Evolutionary conservation across 2,888 invertebrate species (phyloP), one percentile per base, ranked within the genome.

Genomic region (Hoplodrina blanda): DNA sequence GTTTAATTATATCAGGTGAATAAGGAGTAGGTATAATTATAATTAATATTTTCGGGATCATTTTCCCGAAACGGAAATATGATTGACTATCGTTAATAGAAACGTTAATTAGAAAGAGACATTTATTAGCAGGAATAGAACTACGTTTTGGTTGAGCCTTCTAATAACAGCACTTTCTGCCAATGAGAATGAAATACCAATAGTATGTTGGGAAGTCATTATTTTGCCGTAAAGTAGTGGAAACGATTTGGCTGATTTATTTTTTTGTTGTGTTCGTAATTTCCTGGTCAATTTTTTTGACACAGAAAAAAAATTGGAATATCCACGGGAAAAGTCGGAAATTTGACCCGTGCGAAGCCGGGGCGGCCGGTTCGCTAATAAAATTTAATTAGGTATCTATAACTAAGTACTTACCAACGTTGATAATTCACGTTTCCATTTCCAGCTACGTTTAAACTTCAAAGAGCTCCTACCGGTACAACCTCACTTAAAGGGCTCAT

Each of bases 401-500:
- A 5, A 17, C 0, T 20, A 41, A 33, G 33, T 33, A 4, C 13
- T 0, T 8, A 54, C 7, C 11, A 20, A 46, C 13, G 15, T 49
- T 13, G 13, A 11, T 10, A 10, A 41, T 41, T 46, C 46, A 41
- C 19, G 8, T 55, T 63, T 20, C 11, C 33, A 41, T 41, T 73
- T 49, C 15, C 15, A 74, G 20, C 11, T 44, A 33, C n/a, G 19
- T 19, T 46, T 53, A 7, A 33, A 50, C 17, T 55, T 50, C 41
- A 55, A 65, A 65, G 25, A 52, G 65, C 44, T 41, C 10, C 1
- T 41, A 30, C 46, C 30, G n/a, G 17, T 62, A 63, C 11, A 41
- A n/a, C 20, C 41, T n/a, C 49, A 62, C 19, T 73, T n/a, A 15
- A 49, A 73, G 44, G 49, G 15, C 11, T 73, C 20, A 66, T 66